Percentiles rank a stretch among this genome's conserved stretches.
Evolutionary conservation across 1,140 invertebrate genomes (phyloP).

Genomic region (Drosophila burlai): DNA sequence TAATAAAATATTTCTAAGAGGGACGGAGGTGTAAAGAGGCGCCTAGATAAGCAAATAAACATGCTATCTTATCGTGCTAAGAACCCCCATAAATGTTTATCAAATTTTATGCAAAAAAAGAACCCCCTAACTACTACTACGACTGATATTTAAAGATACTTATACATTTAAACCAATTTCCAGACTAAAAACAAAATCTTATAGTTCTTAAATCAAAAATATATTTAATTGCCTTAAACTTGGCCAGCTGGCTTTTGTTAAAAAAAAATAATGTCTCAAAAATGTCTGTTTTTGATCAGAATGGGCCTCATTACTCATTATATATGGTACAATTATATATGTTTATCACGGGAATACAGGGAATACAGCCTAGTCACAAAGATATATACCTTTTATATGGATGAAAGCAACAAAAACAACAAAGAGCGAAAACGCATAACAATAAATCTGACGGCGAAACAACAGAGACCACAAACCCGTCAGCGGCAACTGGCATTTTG

Average conservation of each 20-base stretch:
- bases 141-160: neutral
- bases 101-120: neutral
- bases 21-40: too few species aligned
- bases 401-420: conserved; percentile 22
- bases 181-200: neutral
- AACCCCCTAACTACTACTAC: neutral
- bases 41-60: neutral
- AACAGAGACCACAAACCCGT: conserved; percentile 22
- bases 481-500: conserved; percentile 13
- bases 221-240: neutral
- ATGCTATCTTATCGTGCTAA: neutral
- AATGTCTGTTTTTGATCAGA: conserved; percentile 7
- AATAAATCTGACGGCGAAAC: conserved; percentile 49
- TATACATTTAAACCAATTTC: neutral
- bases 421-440: conserved; percentile 23
- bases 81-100: neutral
- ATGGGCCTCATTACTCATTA: conserved; percentile 1
- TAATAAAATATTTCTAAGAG: neutral
- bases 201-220: neutral
- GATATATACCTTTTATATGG: conserved; percentile 9
- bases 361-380: conserved; percentile 10
- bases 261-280: neutral
- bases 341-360: neutral
- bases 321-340: neutral
- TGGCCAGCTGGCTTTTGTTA: neutral